A percentile compares a stretch with the other conserved stretches of the same genome.
Conservation (phyloP, 2,797 vertebrate genomes). For the Artibeus lituratus region DNA sequence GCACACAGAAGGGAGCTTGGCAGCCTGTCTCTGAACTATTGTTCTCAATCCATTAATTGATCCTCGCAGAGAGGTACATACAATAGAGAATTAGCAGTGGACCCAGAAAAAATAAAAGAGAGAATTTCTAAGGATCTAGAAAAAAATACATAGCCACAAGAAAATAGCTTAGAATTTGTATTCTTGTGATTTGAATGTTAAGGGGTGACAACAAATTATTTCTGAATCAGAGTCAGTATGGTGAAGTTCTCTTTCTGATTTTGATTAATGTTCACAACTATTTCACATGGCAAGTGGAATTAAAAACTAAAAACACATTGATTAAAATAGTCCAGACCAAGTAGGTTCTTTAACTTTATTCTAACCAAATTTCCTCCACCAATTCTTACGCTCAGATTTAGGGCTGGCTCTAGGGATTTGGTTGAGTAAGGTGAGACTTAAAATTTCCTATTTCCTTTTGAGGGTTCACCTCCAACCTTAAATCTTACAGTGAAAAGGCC, state of each 20-base stretch:
- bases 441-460: not conserved
- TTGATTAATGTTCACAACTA: not conserved
- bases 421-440: not conserved
- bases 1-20: slow-evolving; percentile 7
- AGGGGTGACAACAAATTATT: not conserved
- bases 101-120: not conserved
- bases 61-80: not conserved
- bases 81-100: slow-evolving; percentile 2
- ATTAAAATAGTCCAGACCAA: not conserved
- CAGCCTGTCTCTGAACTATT: not conserved
- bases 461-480: not conserved
- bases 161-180: not conserved
- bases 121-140: not conserved
- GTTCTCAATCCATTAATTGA: slow-evolving; percentile 63
- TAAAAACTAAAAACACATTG: slow-evolving; percentile 30
- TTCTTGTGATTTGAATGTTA: not conserved
- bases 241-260: not conserved
- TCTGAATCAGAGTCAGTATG: not conserved
- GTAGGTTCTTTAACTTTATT: not conserved
- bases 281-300: not conserved
- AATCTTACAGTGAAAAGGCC: not conserved
- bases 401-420: not conserved
- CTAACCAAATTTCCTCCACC: not conserved
- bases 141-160: not conserved
- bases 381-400: not conserved